These are phyloP conservation scores for Chironomus tentans DNA, from an alignment of 2,888 invertebrate genomes.

Conservation along the genomic window DNA sequence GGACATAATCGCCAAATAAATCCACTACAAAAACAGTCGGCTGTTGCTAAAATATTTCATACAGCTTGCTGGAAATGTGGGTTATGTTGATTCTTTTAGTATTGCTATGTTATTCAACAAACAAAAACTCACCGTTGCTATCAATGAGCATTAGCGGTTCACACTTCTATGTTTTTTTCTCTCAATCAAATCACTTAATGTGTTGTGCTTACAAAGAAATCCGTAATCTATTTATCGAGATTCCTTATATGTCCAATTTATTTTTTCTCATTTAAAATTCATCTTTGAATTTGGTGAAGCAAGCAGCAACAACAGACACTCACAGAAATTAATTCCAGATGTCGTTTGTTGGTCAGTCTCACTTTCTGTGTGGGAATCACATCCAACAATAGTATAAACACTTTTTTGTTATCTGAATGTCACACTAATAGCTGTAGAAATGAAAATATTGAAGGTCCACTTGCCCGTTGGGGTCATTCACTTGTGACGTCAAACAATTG, in stretches of 20 bases:
- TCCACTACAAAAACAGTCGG: too few relatives aligned
- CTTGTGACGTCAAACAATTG: too few relatives aligned
- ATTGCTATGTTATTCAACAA: neutral
- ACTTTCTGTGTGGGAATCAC: neutral
- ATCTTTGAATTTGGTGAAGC: too few relatives aligned
- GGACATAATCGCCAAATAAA: too few relatives aligned
- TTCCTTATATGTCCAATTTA: too few relatives aligned
- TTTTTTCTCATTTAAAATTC: too few relatives aligned
- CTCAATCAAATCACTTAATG: neutral
- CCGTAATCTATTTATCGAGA: too few relatives aligned
- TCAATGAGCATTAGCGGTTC: constrained; percentile 14
- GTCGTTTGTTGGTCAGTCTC: too few relatives aligned
- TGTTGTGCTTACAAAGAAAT: too few relatives aligned
- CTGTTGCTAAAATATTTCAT: too few relatives aligned
- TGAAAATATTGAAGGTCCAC: neutral
- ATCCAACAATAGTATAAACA: neutral
- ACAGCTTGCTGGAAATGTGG: neutral
- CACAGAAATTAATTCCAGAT: too few relatives aligned
- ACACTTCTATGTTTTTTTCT: neutral
- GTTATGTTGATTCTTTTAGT: neutral
- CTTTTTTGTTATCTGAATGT: neutral
- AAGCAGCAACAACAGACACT: too few relatives aligned
- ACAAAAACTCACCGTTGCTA: constrained; percentile 13
- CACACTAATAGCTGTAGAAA: neutral
- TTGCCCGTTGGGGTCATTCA: neutral